A percentile compares a stretch with the other conserved stretches of the same genome.
phyloP scores from a whole-genome alignment of 2,113 vertebrate genomes.

The Aramus guarauna region DNA sequence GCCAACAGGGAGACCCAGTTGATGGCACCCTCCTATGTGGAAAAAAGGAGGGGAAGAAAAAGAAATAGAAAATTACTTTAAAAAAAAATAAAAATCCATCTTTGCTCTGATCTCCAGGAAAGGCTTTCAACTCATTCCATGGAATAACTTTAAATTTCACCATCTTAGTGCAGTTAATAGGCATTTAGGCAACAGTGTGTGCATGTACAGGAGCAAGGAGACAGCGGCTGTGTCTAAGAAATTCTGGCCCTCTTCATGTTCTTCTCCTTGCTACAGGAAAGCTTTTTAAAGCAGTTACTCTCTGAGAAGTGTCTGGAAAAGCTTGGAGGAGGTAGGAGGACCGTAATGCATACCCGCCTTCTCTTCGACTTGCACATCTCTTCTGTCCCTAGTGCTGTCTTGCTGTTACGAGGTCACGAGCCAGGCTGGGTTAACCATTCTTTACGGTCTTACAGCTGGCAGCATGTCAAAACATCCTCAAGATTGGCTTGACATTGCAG shows the following conservation, averaged over 20 bases:
- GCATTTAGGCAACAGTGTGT: neutral
- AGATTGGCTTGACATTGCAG: neutral
- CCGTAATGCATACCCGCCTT: neutral
- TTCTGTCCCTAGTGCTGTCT: neutral
- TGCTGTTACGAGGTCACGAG: neutral
- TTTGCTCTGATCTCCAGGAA: neutral
- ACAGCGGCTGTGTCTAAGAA: neutral
- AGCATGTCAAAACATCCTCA: neutral
- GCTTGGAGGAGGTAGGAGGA: neutral
- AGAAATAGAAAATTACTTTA: neutral
- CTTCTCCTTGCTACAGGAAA: neutral
- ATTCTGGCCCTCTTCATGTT: neutral
- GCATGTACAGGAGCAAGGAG: neutral
- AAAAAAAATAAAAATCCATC: neutral
- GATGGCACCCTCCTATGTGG: neutral
- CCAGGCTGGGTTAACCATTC: neutral
- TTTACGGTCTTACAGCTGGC: neutral
- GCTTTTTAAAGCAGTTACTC: neutral
- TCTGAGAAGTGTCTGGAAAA: neutral
- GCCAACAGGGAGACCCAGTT: constrained; percentile 21
- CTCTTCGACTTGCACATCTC: neutral
- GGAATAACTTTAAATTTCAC: neutral
- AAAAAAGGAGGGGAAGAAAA: neutral
- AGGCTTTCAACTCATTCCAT: neutral
- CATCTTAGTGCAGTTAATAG: neutral